These are phyloP conservation scores for Parapristionchus giblindavisi DNA, from an alignment of 2,888 invertebrate genomes.

Conservation along the genomic window DNA sequence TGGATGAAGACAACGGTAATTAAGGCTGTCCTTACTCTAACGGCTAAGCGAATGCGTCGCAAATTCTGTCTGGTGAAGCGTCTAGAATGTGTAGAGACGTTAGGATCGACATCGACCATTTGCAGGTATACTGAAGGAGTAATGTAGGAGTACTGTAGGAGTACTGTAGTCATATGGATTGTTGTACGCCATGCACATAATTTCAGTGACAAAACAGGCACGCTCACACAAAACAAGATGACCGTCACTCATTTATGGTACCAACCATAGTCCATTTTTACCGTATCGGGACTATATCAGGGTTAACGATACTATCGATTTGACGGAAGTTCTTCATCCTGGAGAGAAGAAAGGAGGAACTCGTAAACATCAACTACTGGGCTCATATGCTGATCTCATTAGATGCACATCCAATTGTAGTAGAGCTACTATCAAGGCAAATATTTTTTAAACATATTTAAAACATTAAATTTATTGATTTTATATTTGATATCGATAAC, in stretches of 20 bases:
- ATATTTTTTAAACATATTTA: slow-evolving; percentile 69
- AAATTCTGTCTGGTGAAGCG: slow-evolving; percentile 94
- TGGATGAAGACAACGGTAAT: slow-evolving; percentile 73
- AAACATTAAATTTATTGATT: neutral
- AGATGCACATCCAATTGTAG: slow-evolving; percentile 95
- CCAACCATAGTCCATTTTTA: neutral
- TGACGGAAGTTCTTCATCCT: slow-evolving; percentile 48
- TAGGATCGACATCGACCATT: slow-evolving; percentile 97
- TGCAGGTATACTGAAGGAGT: slow-evolving; percentile 74
- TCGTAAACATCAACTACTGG: slow-evolving; percentile 39
- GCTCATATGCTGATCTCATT: slow-evolving; percentile 77
- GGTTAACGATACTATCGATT: slow-evolving; percentile 49
- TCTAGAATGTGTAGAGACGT: slow-evolving; percentile 97
- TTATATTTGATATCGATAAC: neutral
- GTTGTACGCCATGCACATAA: neutral
- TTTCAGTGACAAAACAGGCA: slow-evolving; percentile 90
- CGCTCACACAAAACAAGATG: slow-evolving; percentile 73
- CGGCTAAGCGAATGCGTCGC: slow-evolving; percentile 98
- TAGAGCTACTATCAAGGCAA: slow-evolving; percentile 95
- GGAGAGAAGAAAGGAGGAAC: slow-evolving; percentile 42
- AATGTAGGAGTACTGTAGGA: neutral
- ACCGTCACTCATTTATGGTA: slow-evolving; percentile 76
- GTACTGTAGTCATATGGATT: neutral
- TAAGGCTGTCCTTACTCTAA: slow-evolving; percentile 90
- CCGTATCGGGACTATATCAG: slow-evolving; percentile 21